Evolutionary conservation across 2,113 vertebrate genomes (phyloP).

Genomic region (Nestor notabilis): DNA sequence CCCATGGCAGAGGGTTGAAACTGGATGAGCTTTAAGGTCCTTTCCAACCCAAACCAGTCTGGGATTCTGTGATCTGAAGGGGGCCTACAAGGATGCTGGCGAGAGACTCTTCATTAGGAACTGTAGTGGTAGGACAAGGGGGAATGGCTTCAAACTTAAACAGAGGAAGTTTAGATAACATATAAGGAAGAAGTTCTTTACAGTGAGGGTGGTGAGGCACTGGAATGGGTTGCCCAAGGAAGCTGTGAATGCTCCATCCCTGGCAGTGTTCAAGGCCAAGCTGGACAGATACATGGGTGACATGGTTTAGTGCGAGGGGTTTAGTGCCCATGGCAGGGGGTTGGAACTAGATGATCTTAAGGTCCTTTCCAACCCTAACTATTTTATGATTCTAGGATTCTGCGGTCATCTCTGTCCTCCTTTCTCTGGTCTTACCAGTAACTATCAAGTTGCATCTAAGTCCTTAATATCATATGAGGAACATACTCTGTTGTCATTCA

Average conservation of each 20-base stretch:
- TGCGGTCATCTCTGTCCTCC: not conserved
- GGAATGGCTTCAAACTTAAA: no score
- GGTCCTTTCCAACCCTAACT: not conserved
- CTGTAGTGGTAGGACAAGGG: no score
- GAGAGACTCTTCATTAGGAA: no score
- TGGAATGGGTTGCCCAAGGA: not conserved
- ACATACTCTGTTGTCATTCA: rapidly evolving
- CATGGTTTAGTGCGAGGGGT: not conserved
- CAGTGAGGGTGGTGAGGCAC: no score
- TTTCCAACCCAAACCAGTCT: no score
- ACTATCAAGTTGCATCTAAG: no score
- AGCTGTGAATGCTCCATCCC: not conserved
- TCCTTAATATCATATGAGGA: not conserved
- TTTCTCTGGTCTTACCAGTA: not conserved
- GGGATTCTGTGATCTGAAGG: no score
- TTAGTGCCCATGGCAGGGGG: not conserved
- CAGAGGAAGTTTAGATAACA: no score
- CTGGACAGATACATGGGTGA: not conserved
- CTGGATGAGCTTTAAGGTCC: no score
- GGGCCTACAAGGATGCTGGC: no score
- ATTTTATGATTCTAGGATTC: not conserved
- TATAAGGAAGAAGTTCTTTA: no score
- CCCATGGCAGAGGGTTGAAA: no score
- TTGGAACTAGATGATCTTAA: not conserved
- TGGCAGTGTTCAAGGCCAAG: not conserved